Base-by-base conservation (phyloP, 2,888 invertebrate genomes). In the Plebejus melissa region DNA sequence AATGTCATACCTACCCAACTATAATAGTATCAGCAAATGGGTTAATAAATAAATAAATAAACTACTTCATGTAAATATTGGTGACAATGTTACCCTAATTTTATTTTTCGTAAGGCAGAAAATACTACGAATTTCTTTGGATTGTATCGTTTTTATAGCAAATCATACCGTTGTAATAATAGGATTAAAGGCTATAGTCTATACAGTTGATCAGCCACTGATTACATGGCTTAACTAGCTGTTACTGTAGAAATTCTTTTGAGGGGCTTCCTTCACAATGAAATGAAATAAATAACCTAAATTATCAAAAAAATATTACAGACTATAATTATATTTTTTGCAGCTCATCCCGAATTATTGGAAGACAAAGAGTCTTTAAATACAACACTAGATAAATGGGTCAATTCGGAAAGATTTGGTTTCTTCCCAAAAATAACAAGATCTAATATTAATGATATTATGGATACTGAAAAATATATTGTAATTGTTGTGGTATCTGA, bases 401-500 rank as follows among this genome's bases (percentile, higher is more conserved):
- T 99, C 38, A 97, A 98, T 84, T 95, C 96, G 22, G 98, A 99
- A 87, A 94, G 98, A 78, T 99, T 98, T 91, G 95, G 96, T 69
- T 96, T 97, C 74, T 98, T 98, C 85, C 97, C 98, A 7, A 98
- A 97, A 94, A 95, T 98, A 38, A 97, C 98, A 1, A 94, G 96
- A 76, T 96, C 97, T 76, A 98, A 97, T 83, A 95, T 97, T 76
- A 96, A 98, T 88, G 96, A 98, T 85, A 88, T 98, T 81, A 94
- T 98, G 85, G 95, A 96, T 82, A 97, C 97, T 0, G 96, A 96
- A 82, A 98, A 98, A 86, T 97, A 96, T 88, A 93, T 99, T 76
- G 98, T 98, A 4, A 94, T 98, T 76, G 97, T 97, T 38, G 96
- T 98, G 22, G 96, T 98, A 0, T 97, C 97, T 83, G 98, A 98